phyloP scores from a whole-genome alignment of 2,888 invertebrate genomes.

The Cryptus armator region DNA sequence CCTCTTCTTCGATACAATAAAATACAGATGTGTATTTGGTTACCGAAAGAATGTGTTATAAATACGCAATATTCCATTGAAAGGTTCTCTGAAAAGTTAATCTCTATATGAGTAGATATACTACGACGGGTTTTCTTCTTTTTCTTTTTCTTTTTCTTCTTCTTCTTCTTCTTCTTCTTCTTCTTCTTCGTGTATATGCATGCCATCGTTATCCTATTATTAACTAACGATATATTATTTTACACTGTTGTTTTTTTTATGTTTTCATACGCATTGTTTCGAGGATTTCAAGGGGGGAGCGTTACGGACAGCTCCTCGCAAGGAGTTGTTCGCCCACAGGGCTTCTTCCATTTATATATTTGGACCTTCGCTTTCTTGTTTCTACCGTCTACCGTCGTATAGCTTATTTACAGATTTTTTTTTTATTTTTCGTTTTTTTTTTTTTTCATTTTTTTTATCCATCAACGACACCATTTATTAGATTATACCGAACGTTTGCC shows the following conservation, averaged over 20 bases:
- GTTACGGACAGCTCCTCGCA: conserved; percentile 58
- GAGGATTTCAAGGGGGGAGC: conserved; percentile 52
- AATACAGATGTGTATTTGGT: conserved; percentile 71
- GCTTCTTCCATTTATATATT: conserved; percentile 71
- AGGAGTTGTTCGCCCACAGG: conserved; percentile 50
- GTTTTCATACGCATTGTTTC: conserved; percentile 61
- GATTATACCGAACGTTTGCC: conserved; percentile 73
- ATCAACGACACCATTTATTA: conserved; percentile 77
- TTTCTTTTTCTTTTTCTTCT: conserved; percentile 9
- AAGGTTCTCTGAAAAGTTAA: conserved; percentile 80
- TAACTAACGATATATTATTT: conserved; percentile 83
- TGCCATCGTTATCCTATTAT: conserved; percentile 78
- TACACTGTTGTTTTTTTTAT: conserved; percentile 75
- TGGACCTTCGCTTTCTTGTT: conserved; percentile 76
- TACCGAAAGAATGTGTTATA: conserved; percentile 76
- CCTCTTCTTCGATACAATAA: conserved; percentile 70
- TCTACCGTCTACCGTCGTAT: conserved; percentile 79
- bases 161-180: not conserved
- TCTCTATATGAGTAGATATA: conserved; percentile 78
- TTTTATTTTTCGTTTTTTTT: conserved; percentile 79
- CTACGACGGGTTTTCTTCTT: conserved; percentile 75
- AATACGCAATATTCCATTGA: conserved; percentile 77
- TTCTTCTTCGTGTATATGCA: conserved; percentile 73
- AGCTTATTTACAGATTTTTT: conserved; percentile 80
- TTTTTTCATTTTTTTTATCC: conserved; percentile 71